phyloP scores from a whole-genome alignment of 2,888 invertebrate genomes.

The Clunio marinus region DNA sequence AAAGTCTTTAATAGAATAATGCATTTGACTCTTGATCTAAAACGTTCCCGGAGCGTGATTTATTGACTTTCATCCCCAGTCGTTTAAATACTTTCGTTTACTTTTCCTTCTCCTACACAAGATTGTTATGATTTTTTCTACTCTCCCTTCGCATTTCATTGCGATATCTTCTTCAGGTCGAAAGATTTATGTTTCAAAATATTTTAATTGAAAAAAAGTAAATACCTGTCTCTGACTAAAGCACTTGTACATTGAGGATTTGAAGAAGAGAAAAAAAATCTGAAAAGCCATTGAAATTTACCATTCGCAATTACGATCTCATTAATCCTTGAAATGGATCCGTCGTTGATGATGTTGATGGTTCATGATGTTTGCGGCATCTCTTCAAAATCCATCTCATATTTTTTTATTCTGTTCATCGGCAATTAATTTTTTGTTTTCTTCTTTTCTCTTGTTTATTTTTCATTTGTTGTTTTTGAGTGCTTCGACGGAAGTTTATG shows the following conservation, averaged over 20 bases:
- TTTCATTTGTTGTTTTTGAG: not conserved
- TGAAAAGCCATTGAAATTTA: not conserved
- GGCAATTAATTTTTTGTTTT: constrained; percentile 4
- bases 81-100: not conserved
- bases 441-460: not conserved
- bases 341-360: not conserved
- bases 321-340: constrained; percentile 10
- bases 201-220: constrained; percentile 15
- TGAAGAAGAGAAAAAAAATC: not conserved
- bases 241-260: too few relatives aligned
- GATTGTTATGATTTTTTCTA: not conserved
- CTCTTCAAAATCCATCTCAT: not conserved
- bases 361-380: constrained; percentile 3
- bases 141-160: not conserved
- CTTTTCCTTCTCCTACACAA: not conserved
- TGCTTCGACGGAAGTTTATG: constrained; percentile 3
- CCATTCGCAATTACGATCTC: constrained; percentile 6
- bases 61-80: constrained; percentile 18
- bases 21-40: constrained; percentile 2
- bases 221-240: constrained; percentile 1
- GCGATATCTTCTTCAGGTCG: not conserved
- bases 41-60: constrained; percentile 15
- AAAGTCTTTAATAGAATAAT: constrained; percentile 16
- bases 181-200: constrained; percentile 29
- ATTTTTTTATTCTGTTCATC: not conserved